A percentile compares a stretch with the other conserved stretches of the same genome.
phyloP scores from a whole-genome alignment of 2,113 vertebrate species.

The Tursiops truncatus region DNA sequence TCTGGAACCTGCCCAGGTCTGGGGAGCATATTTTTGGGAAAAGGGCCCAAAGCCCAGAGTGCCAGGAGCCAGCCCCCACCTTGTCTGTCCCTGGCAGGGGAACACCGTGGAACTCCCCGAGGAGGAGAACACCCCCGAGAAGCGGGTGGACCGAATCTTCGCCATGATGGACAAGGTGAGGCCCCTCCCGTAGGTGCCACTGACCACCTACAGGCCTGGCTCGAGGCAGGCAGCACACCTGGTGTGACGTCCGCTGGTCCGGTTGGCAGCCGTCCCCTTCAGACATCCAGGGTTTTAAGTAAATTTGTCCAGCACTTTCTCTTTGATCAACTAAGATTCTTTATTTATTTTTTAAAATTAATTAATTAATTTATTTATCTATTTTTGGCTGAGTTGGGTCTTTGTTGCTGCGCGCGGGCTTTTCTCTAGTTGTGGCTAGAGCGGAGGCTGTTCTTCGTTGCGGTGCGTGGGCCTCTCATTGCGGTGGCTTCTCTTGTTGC shows the following conservation, averaged over 20 bases:
- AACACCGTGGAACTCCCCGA: conserved; percentile 98
- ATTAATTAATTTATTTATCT: too few relatives aligned
- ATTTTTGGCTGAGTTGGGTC: too few relatives aligned
- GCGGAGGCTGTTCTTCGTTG: too few relatives aligned
- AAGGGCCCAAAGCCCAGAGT: background rate
- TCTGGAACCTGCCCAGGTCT: background rate
- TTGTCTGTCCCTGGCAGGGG: conserved; percentile 83
- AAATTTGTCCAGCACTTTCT: too few relatives aligned
- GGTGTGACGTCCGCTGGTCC: background rate
- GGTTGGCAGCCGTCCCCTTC: background rate
- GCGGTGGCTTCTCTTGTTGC: too few relatives aligned
- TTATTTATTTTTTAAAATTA: too few relatives aligned
- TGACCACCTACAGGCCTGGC: too few relatives aligned
- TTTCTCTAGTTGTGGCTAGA: too few relatives aligned
- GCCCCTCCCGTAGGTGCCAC: background rate
- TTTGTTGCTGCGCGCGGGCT: too few relatives aligned
- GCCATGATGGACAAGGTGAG: conserved; percentile 99
- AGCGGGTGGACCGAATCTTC: conserved; percentile 97
- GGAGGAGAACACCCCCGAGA: conserved; percentile 98
- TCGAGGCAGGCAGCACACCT: background rate
- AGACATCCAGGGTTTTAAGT: background rate
- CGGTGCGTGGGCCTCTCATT: too few relatives aligned
- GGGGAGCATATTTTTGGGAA: rapidly evolving
- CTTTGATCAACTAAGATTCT: too few relatives aligned
- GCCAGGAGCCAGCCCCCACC: rapidly evolving